Base-by-base conservation (phyloP, 2,797 vertebrate species). In the Sparus aurata region DNA sequence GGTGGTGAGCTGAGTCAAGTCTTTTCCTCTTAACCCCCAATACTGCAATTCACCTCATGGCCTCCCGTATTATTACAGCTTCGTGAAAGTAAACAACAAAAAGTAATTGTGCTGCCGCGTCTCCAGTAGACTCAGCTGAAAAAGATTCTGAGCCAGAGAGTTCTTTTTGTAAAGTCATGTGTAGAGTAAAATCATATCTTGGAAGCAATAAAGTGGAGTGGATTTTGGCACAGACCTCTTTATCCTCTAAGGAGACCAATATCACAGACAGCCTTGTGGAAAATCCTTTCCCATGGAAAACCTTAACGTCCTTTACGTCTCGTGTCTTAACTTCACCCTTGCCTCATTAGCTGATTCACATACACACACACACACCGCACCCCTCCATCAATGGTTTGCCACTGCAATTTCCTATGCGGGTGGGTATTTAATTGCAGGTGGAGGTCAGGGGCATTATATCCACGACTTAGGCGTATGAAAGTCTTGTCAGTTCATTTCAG, bases 131-230 rank as follows among this genome's bases (percentile, higher is more conserved):
- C 76, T 60, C 27, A 57, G 46, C 54, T 79, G 41, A 70, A 81
- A 73, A 49, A 54, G 45, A n/a, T 57, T 50, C 27, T 65, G 74
- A 27, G 25, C 63, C 61, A 81, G 58, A 75, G 67, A 47, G 47
- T 38, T 2, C 11, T 38, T 38, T 38, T 38, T 38, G 10, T 10
- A 38, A 59, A 72, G 62, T 25, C 45, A 41, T 68, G 27, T 27
- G 65, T 23, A 30, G 52, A 74, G 58, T 59, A 53, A 88, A 84
- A 79, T 79, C 1, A 77, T 80, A 85, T 87, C 80, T 80, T 77
- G 66, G 66, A 88, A 84, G 88, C 87, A 93, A 94, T 93, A 91
- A 94, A 85, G 71, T 87, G 30, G n/a, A 87, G 86, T 70, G 70
- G 89, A 88, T 85, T 84, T 84, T 90, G 83, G 88, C 80, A 52